These are phyloP conservation scores for Nautilus pompilius DNA, from an alignment of 1,140 invertebrate species.

Conservation along the genomic window DNA sequence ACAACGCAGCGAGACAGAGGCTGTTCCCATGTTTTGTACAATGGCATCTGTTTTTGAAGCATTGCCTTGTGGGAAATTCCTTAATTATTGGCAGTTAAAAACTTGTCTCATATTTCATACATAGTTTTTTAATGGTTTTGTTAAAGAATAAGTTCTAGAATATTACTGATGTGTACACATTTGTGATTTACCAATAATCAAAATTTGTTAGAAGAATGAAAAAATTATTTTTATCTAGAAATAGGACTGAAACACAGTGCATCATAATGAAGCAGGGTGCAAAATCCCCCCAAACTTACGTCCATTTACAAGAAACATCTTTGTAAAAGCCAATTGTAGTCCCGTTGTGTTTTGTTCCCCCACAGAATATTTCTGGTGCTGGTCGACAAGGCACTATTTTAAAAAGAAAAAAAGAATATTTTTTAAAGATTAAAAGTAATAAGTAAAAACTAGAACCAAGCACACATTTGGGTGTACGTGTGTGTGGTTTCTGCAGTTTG, in stretches of 20 bases:
- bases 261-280: too few relatives aligned
- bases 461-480: background rate
- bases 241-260: background rate
- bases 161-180: background rate
- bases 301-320: conserved; percentile 87
- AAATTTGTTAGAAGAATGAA: background rate
- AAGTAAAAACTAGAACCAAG: too few relatives aligned
- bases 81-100: too few relatives aligned
- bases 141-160: too few relatives aligned
- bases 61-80: too few relatives aligned
- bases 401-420: conserved; percentile 21
- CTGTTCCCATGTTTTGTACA: too few relatives aligned
- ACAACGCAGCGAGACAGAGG: too few relatives aligned
- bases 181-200: background rate
- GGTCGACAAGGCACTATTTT: conserved; percentile 75
- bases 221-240: background rate
- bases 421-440: conserved; percentile 6
- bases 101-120: too few relatives aligned
- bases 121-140: too few relatives aligned
- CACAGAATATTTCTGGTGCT: conserved; percentile 77
- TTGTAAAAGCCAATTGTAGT: conserved; percentile 67
- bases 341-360: conserved; percentile 70
- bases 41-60: too few relatives aligned
- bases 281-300: conserved; percentile 66
- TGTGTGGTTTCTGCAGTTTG: background rate